Evolutionary conservation across 2,113 vertebrate species (phyloP), one percentile per base, ranked within the genome.

Genomic region (Erythrolamprus reginae): DNA sequence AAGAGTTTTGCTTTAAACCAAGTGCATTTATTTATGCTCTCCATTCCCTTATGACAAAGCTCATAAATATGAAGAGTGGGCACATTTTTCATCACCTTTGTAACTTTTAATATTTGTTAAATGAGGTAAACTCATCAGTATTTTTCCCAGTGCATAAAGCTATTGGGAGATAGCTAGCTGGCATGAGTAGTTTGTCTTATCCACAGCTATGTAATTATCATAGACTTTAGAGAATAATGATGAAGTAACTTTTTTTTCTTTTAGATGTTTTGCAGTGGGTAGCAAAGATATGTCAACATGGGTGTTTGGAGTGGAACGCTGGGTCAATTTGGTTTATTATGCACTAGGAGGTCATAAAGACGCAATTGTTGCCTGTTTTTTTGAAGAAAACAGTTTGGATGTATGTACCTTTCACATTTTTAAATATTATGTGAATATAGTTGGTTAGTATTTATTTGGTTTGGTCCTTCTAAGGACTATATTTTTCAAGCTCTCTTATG

Each of bases 271-370:
- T 90, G 99, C 96, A 13, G 98, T 99, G 6, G 99, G 99, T 24
- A 99, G 99, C 95, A 99, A 98, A 95, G 99, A 99, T 96, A 99
- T 98, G 98, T 98, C 98, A 0, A 99, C 98, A 0, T 99, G 99
- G 99, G 98, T 99, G 91, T 99, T 99, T 23, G 99, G 99, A 89
- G 98, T 98, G 0, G 98, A 99, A 91, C 98, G 99, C 93, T 99
- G 99, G 99, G 96, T 94, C 89, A 99, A 99, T 93, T 98, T 99
- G 84, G 98, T 99, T 95, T 99, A 99, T 96, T 99, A 99, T 77
- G 98, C 98, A 0, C 96, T 99, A 55, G 98, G 98, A 0, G 99
- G 99, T 15, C 99, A 99, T 95, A 99, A 99, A 92, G 98, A 99
- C 12, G 10, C 98, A 55, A 97, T 99, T 0, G 97, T 99, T 52